Conservation (phyloP, 2,113 vertebrate species). For the Columbina picui region DNA sequence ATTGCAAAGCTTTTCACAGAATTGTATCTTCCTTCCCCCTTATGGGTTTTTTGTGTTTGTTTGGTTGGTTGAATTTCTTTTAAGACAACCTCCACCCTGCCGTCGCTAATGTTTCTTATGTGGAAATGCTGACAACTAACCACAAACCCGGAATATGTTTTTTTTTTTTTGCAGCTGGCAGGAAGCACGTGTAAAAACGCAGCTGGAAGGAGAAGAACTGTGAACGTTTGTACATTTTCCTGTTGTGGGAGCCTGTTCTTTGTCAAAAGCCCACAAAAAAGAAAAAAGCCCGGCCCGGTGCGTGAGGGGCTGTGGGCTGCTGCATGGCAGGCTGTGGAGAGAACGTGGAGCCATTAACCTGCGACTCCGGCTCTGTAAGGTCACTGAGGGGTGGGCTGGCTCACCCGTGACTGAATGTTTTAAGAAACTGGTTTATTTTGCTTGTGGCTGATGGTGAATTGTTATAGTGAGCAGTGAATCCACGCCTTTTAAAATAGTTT, state of each 20-base stretch:
- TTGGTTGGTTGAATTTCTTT: neutral
- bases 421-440: neutral
- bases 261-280: neutral
- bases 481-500: neutral
- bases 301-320: neutral
- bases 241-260: neutral
- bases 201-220: neutral
- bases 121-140: neutral
- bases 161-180: constrained; percentile 5
- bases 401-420: fast-evolving
- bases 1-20: neutral
- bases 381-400: neutral
- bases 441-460: neutral
- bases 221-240: neutral
- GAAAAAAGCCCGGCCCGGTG: neutral
- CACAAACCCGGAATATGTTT: neutral
- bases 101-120: neutral
- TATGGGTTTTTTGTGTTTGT: neutral
- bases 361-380: neutral
- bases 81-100: neutral
- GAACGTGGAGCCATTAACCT: fast-evolving
- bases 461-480: neutral
- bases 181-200: neutral
- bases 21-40: neutral
- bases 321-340: neutral